These are phyloP conservation scores for Drymonia ruficornis DNA, from an alignment of 2,888 invertebrate genomes.

Conservation along the genomic window DNA sequence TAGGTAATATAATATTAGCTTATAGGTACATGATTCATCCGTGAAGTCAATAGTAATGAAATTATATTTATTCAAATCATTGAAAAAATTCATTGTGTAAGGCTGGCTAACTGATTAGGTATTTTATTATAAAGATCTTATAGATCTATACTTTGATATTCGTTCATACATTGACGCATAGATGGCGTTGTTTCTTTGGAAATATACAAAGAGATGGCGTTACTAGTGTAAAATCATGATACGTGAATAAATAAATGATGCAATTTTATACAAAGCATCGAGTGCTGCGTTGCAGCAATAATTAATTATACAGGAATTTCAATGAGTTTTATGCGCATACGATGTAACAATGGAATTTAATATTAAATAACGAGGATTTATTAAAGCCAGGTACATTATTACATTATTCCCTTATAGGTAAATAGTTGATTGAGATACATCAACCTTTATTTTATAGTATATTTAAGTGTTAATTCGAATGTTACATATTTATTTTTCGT, in stretches of 20 bases:
- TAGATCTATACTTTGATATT: background rate
- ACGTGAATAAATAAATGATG: conserved; percentile 18
- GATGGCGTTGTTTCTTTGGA: background rate
- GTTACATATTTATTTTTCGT: too few species aligned
- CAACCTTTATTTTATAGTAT: too few species aligned
- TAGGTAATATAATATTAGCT: too few species aligned
- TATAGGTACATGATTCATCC: too few species aligned
- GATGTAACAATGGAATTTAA: background rate
- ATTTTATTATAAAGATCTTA: too few species aligned
- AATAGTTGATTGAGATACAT: too few species aligned
- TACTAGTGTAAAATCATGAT: conserved; percentile 6
- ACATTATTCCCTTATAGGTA: background rate
- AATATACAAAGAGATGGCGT: conserved; percentile 14
- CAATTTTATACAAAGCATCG: conserved; percentile 23
- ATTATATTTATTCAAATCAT: too few species aligned
- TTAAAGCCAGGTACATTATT: background rate
- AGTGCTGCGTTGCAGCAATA: conserved; percentile 12
- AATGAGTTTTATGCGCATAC: background rate
- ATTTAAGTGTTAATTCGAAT: too few species aligned
- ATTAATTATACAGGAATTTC: conserved; percentile 9
- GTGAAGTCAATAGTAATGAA: too few species aligned
- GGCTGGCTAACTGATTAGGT: too few species aligned
- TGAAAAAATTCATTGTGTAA: too few species aligned
- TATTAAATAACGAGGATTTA: background rate
- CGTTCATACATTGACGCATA: background rate